A percentile compares a stretch with the other conserved stretches of the same genome.
Conservation (phyloP, 2,888 invertebrate species). For the Drosophila mayaguana region DNA sequence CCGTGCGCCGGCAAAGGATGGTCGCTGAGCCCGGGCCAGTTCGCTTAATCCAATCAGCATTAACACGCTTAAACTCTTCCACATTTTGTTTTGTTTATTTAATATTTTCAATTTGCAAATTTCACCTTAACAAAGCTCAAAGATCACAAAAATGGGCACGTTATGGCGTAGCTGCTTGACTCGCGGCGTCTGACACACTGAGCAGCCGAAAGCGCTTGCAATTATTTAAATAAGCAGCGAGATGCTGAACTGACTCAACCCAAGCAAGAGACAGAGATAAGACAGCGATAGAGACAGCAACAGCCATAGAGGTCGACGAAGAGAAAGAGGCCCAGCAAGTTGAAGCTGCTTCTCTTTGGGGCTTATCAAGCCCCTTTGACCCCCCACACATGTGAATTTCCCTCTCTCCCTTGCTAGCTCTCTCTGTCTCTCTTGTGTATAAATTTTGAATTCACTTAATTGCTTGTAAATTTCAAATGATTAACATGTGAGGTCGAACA, state of each 20-base stretch:
- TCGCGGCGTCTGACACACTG: conserved; percentile 46
- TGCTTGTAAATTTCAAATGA: conserved; percentile 6
- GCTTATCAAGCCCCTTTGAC: conserved; percentile 29
- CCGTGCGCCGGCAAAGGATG: conserved; percentile 88
- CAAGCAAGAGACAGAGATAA: background rate
- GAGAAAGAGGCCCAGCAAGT: conserved; percentile 5
- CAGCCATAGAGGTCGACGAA: background rate
- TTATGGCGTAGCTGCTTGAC: conserved; percentile 23
- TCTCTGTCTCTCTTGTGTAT: background rate
- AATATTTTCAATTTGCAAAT: conserved; percentile 18
- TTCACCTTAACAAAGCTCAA: conserved; percentile 43
- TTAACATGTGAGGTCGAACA: background rate
- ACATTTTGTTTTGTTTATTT: conserved; percentile 36
- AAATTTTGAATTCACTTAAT: background rate
- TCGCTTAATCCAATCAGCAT: conserved; percentile 42
- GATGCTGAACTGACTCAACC: conserved; percentile 50
- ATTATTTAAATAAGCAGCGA: conserved; percentile 67
- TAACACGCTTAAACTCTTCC: conserved; percentile 25
- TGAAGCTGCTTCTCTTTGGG: background rate
- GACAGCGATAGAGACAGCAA: background rate
- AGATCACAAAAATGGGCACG: conserved; percentile 12
- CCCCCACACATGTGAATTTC: conserved; percentile 7
- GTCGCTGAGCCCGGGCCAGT: conserved; percentile 86
- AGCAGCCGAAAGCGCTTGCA: conserved; percentile 30
- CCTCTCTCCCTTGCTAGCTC: background rate